Evolutionary conservation across 2,888 invertebrate genomes (phyloP).

Genomic region (Agrochola lota): DNA sequence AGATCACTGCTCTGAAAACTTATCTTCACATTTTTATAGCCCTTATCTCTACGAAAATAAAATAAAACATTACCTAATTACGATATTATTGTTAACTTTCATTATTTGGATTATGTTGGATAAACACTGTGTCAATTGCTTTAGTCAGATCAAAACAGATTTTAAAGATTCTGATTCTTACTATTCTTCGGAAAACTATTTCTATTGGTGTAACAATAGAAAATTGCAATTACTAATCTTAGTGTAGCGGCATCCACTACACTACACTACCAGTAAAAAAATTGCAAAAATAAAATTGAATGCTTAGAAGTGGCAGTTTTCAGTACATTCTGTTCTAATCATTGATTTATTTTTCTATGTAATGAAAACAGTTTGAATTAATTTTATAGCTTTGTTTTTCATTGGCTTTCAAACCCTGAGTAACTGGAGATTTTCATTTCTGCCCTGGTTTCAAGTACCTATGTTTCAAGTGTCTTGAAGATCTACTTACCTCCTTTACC

Average conservation of each 20-base stretch:
- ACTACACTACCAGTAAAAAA: no score
- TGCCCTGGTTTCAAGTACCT: neutral
- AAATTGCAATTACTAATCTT: neutral
- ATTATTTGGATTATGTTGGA: neutral
- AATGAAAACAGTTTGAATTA: neutral
- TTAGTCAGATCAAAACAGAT: neutral
- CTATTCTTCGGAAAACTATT: neutral
- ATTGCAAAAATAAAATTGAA: no score
- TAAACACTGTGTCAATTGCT: neutral
- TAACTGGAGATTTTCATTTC: no score
- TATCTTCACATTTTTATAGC: neutral
- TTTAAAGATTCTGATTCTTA: neutral
- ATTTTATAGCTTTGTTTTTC: neutral
- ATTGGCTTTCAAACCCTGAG: neutral
- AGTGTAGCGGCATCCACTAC: no score
- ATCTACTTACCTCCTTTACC: neutral
- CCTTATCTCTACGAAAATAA: neutral
- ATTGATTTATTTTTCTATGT: neutral
- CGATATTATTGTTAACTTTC: neutral
- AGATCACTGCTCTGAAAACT: neutral
- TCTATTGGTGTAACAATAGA: neutral
- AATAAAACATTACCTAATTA: neutral
- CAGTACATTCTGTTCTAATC: no score
- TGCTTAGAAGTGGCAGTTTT: neutral
- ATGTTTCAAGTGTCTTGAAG: neutral